phyloP scores from a whole-genome alignment of 2,113 vertebrate species.

The Melanostigma gelatinosum region DNA sequence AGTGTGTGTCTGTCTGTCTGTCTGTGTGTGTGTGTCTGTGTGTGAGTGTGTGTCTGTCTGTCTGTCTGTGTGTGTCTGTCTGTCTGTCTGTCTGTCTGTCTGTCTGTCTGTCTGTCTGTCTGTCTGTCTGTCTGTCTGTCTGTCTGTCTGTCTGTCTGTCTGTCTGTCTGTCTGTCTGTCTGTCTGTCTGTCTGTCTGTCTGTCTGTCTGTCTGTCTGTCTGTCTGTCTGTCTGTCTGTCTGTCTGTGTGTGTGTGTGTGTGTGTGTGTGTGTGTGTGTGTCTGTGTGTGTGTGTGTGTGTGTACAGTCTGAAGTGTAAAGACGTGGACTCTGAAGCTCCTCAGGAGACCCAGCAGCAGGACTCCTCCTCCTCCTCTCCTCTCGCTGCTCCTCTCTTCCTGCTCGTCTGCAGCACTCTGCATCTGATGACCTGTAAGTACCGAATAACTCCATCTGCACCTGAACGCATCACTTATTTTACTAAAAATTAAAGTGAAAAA shows the following conservation, averaged over 20 bases:
- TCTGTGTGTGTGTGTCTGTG: not conserved
- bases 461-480: not conserved
- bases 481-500: no score
- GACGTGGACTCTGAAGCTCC: not conserved
- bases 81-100: not conserved
- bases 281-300: not conserved
- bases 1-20: not conserved
- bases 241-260: no score
- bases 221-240: no score
- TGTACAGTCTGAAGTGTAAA: slow-evolving; percentile 65
- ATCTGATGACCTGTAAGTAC: slow-evolving; percentile 75
- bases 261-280: not conserved
- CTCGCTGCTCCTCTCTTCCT: slow-evolving; percentile 33
- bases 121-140: not conserved
- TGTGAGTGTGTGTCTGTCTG: slow-evolving; percentile 7
- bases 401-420: slow-evolving; percentile 56
- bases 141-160: slow-evolving; percentile 4
- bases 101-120: not conserved
- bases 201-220: no score
- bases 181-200: no score
- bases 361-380: not conserved
- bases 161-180: no score
- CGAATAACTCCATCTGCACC: not conserved
- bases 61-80: not conserved
- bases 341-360: not conserved